Evolutionary conservation across 2,113 vertebrate genomes (phyloP).

Genomic region (Anas platyrhynchos): DNA sequence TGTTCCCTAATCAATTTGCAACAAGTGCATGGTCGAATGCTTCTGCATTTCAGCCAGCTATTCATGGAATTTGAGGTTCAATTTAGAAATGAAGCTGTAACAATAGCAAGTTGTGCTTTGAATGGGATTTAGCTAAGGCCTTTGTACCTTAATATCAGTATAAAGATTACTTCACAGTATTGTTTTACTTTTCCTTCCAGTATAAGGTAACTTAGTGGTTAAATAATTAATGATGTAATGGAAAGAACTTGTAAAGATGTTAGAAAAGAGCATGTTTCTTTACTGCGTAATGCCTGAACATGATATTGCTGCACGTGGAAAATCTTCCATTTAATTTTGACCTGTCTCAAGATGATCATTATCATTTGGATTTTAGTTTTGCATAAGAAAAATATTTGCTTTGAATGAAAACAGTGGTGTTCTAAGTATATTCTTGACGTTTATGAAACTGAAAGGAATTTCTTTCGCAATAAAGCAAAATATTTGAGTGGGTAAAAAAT

Average conservation of each 20-base stretch:
- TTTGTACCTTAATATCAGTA: slow-evolving; percentile 45
- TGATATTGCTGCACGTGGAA: not conserved
- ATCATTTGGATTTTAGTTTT: not conserved
- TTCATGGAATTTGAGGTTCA: slow-evolving; percentile 15
- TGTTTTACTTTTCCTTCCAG: slow-evolving; percentile 61
- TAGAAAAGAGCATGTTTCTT: slow-evolving; percentile 1
- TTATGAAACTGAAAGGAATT: not conserved
- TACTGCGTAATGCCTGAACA: not conserved
- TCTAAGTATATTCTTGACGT: not conserved
- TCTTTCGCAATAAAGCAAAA: not conserved
- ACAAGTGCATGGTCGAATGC: not conserved
- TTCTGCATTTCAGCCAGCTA: not conserved
- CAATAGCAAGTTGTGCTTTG: not conserved
- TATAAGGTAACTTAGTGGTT: slow-evolving; percentile 29
- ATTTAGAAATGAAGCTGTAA: slow-evolving; percentile 18
- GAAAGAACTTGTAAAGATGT: slow-evolving; percentile 34
- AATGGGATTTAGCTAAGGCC: not conserved
- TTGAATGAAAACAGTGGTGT: not conserved
- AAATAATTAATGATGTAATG: slow-evolving; percentile 64
- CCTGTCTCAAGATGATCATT: not conserved
- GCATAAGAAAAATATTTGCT: not conserved
- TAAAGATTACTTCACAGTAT: slow-evolving; percentile 50
- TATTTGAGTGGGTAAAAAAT: not conserved
- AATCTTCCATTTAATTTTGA: not conserved
- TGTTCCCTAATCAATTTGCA: not conserved